Evolutionary conservation across 2,113 vertebrate species (phyloP), one percentile per base, ranked within the genome.

Genomic region (Elanus axillaris): DNA sequence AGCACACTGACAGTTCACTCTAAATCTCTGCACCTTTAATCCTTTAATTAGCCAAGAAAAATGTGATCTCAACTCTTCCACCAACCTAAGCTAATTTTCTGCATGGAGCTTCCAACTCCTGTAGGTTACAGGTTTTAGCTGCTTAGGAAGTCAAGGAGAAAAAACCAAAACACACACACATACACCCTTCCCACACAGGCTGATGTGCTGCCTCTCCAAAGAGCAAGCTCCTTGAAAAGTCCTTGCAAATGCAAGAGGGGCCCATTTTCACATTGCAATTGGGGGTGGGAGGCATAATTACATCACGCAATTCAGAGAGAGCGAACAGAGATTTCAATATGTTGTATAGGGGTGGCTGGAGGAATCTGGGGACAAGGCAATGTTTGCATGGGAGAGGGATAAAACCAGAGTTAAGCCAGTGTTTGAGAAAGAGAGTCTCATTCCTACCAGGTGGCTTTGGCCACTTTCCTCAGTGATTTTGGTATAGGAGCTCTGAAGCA

Each of bases 31-130:
- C 67, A 50, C 77, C 86, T 97, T 97, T 94, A 97, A 94, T 96
- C 94, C 93, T 96, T 97, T 96, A 96, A 89, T 97, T 96, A 96
- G 74, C 62, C 94, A 93, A 82, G 79, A 87, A 97, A 97, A 96
- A 95, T 86, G 78, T 4, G 3, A 96, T 88, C 83, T 94, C 94
- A 78, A 93, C 81, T 96, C 94, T 92, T 91, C 89, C 86, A 96
- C 77, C 50, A 94, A 59, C 72, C 63, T 93, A 94, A 96, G 90
- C 85, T 96, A 47, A 95, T 98, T 97, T 96, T 93, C 80, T 85
- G 78, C 72, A 88, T 25, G 79, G 76, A 88, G 87, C 94, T 94
- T 94, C 72, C 88, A 97, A 43, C 92, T 97, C 62, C 93, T 79
- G 84, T 38, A 97, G 94, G 42, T 43, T 79, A 96, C 90, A 64